phyloP scores from a whole-genome alignment of 2,113 vertebrate species.

The Hypocryptadius cinnamomeus region DNA sequence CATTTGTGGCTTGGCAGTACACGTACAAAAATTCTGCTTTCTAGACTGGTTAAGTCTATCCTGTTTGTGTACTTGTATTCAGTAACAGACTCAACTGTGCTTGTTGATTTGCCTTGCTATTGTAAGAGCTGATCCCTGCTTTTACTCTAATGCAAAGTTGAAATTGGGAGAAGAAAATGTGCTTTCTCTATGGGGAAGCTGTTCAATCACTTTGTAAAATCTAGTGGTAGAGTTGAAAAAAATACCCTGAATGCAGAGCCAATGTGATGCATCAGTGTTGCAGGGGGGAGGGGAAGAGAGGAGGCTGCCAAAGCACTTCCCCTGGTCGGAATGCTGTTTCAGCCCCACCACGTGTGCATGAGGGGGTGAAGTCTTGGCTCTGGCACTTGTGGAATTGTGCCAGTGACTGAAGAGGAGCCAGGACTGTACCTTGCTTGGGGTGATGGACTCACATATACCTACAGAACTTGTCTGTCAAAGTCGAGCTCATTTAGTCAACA shows the following conservation, averaged over 20 bases:
- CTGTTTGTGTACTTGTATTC: neutral
- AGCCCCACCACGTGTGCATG: neutral
- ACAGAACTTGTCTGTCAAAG: conserved; percentile 21
- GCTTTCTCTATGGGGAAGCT: neutral
- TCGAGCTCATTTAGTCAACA: neutral
- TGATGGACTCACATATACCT: neutral
- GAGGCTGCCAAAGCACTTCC: conserved; percentile 31
- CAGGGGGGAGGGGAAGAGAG: neutral
- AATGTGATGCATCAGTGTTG: neutral
- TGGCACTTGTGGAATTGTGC: neutral
- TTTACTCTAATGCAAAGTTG: neutral
- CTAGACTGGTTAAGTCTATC: neutral
- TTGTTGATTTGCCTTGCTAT: neutral
- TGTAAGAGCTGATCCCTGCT: neutral
- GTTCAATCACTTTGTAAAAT: neutral
- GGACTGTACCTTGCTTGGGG: conserved; percentile 1
- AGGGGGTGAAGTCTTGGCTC: conserved; percentile 36
- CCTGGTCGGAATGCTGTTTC: conserved; percentile 12
- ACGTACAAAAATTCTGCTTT: neutral
- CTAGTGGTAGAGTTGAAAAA: neutral
- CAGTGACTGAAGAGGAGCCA: conserved; percentile 22
- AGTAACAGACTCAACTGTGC: neutral
- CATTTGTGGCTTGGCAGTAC: neutral
- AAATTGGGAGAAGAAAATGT: neutral
- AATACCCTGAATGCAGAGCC: neutral